Conservation (phyloP, 1,140 invertebrate species). For the Lepidurus couesii region DNA sequence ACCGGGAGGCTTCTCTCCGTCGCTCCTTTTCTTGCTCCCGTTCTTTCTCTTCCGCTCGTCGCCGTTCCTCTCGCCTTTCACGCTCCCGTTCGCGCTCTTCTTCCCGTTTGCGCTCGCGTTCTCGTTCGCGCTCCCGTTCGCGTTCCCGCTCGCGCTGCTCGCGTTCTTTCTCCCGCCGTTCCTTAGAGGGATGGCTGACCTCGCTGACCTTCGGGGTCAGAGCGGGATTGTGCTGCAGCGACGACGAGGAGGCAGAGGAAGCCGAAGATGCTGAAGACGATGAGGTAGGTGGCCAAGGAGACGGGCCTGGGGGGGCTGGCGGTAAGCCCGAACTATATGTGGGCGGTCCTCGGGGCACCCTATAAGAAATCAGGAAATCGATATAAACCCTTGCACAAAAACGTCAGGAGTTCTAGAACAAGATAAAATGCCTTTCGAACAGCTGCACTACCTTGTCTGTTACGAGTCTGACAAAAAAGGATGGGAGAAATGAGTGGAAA, state of each 20-base stretch:
- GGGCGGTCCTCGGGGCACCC: background rate
- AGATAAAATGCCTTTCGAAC: background rate
- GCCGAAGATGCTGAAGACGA: conserved; percentile 33
- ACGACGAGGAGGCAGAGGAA: conserved; percentile 56
- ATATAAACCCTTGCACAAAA: background rate
- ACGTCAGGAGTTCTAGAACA: background rate
- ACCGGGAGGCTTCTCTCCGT: conserved; percentile 20
- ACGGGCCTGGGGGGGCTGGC: background rate
- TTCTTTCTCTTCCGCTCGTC: conserved; percentile 34
- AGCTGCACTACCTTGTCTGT: too few relatives aligned
- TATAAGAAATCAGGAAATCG: background rate
- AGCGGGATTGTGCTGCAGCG: conserved; percentile 76
- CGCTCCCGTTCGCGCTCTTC: conserved; percentile 12
- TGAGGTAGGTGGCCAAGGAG: background rate
- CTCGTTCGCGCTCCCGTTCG: conserved; percentile 41
- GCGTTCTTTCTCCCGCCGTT: conserved; percentile 39
- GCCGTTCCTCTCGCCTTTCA: conserved; percentile 27
- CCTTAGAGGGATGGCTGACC: conserved; percentile 45
- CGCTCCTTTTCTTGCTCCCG: conserved; percentile 35
- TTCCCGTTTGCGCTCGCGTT: conserved; percentile 17
- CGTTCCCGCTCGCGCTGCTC: conserved; percentile 42
- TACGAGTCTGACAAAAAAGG: too few relatives aligned
- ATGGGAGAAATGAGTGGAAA: too few relatives aligned
- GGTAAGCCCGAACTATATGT: background rate
- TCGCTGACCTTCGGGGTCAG: conserved; percentile 87